phyloP scores from a whole-genome alignment of 2,113 vertebrate species.

The Dendrocopos noguchii region DNA sequence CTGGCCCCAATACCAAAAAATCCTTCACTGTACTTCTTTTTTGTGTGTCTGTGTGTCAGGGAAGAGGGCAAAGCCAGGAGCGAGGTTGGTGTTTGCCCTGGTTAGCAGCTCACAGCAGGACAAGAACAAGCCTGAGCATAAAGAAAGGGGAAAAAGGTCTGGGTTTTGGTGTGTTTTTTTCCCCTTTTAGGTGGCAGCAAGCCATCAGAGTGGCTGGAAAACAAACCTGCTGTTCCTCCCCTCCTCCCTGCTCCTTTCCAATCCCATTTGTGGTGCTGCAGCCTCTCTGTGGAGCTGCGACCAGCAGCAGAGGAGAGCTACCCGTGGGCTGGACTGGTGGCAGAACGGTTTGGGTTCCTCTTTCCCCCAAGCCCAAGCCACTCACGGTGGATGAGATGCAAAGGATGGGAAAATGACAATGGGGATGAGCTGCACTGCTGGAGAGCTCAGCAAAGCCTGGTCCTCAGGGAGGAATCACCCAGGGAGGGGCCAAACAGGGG shows the following conservation, averaged over 20 bases:
- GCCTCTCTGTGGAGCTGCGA: background rate
- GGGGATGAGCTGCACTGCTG: background rate
- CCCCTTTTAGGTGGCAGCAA: conserved; percentile 14
- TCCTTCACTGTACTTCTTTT: background rate
- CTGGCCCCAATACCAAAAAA: background rate
- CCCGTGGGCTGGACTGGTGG: fast-evolving
- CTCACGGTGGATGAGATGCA: fast-evolving
- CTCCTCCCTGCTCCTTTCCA: background rate
- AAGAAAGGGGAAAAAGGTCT: conserved; percentile 5
- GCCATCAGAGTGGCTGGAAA: conserved; percentile 23
- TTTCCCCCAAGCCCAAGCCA: background rate
- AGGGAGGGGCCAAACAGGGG: background rate
- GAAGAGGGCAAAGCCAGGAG: background rate
- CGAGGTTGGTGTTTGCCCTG: background rate
- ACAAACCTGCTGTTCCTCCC: conserved; percentile 28
- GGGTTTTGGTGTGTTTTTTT: background rate
- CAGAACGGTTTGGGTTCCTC: background rate
- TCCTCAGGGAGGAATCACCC: background rate
- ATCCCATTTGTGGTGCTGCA: background rate
- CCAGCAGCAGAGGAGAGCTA: background rate
- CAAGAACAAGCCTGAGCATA: background rate
- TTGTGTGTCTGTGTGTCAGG: background rate
- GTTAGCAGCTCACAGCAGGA: background rate
- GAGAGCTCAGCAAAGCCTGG: background rate
- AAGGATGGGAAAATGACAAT: background rate